Evolutionary conservation across 2,113 vertebrate genomes (phyloP).

Genomic region (Prinia subflava): DNA sequence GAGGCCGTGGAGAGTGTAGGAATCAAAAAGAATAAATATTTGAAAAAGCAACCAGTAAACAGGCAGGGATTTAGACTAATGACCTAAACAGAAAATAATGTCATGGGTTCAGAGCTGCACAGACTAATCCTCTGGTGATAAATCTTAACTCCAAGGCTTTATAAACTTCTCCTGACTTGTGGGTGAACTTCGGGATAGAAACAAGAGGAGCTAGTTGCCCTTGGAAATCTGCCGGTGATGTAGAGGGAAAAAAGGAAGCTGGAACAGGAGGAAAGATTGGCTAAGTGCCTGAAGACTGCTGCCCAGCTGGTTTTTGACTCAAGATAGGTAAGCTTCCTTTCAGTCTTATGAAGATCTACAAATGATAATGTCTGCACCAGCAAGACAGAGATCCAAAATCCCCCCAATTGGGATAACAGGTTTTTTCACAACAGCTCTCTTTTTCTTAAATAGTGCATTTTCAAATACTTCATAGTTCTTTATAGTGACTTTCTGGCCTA

Average conservation of each 20-base stretch:
- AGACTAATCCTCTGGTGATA: constrained; percentile 5
- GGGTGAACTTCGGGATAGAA: neutral
- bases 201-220: neutral
- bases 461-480: neutral
- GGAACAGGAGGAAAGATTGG: neutral
- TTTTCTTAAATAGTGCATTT: neutral
- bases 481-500: neutral
- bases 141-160: constrained; percentile 13
- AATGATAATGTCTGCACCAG: neutral
- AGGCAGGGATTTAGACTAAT: constrained; percentile 4
- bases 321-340: neutral
- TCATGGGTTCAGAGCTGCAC: neutral
- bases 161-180: neutral
- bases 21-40: constrained; percentile 32
- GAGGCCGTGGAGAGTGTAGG: neutral
- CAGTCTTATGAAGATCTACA: neutral
- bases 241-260: neutral
- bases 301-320: neutral
- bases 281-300: neutral
- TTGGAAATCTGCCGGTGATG: neutral
- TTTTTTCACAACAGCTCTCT: neutral
- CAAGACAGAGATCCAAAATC: neutral
- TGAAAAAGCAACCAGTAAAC: constrained; percentile 12
- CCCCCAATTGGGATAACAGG: rapidly evolving
- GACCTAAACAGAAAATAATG: constrained; percentile 15